A percentile compares a stretch with the other conserved stretches of the same genome.
Evolutionary conservation across 2,797 vertebrate species (phyloP).

Genomic region (Nothura maculosa): DNA sequence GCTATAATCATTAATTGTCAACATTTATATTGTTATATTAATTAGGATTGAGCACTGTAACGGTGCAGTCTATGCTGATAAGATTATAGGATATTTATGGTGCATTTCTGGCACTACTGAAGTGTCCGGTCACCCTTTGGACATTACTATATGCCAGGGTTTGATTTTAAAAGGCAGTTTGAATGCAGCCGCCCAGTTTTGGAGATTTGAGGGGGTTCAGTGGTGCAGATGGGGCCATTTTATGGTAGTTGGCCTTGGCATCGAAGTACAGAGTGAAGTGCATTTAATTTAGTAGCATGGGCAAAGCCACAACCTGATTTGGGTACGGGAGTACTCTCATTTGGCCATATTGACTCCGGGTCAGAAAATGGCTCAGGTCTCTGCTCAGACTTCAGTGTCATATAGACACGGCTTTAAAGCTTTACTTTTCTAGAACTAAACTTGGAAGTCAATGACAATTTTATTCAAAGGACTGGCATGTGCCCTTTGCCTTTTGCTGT

Average conservation of each 20-base stretch:
- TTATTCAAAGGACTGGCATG: slow-evolving; percentile 8
- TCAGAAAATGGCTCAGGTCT: background rate
- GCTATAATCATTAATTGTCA: fast-evolving
- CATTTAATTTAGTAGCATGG: background rate
- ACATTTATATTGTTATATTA: background rate
- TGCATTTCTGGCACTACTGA: fast-evolving
- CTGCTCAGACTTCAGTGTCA: fast-evolving
- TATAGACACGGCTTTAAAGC: background rate
- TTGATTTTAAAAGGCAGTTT: background rate
- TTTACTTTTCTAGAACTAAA: slow-evolving; percentile 42
- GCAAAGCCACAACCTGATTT: slow-evolving; percentile 16
- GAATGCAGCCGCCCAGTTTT: fast-evolving
- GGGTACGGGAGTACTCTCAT: background rate
- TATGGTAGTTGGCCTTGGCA: fast-evolving
- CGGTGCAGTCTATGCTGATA: background rate
- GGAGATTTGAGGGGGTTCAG: fast-evolving
- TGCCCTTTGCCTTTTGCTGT: background rate
- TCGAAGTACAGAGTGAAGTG: fast-evolving
- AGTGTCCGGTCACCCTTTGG: fast-evolving
- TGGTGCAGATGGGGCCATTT: fast-evolving
- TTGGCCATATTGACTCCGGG: background rate
- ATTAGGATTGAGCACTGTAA: background rate
- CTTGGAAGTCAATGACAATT: slow-evolving; percentile 29
- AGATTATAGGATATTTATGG: background rate
- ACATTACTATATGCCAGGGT: fast-evolving